Evolutionary conservation across 1,140 invertebrate genomes (phyloP), one percentile per base, ranked within the genome.

Genomic region (Vanessa atalanta): DNA sequence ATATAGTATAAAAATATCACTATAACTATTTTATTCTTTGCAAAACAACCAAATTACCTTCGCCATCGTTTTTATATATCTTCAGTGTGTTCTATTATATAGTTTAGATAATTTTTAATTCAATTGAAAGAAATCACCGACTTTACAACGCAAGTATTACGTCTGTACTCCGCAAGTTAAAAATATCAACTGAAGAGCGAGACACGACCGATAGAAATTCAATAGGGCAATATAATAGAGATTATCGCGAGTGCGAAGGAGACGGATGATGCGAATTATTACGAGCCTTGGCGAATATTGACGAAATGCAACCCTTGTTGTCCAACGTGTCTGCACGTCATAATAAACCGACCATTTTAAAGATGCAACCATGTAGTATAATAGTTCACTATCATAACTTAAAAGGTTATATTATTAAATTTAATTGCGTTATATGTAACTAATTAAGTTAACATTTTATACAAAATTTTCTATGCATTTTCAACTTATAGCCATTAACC

Each of bases 101-200:
- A 70, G 68, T 75, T 53, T 67, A 70, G 61, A 72, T 66, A 68
- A 70, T 86, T 83, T 84, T 88, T 79, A 83, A 88, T 82, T 84
- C 79, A 80, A 83, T 84, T 86, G 81, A 72, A 83, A 87, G 83
- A 85, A 86, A 82, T 79, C 86, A 88, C 84, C 72, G 81, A 75
- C 72, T 73, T 71, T 67, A 73, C 61, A 76, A 68, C 43, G 68
- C 53, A 68, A 68, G 69, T 69, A 63, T 76, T 65, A 88, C 88
- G 84, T 85, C 79, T 75, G 47, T 80, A 83, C 79, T 64, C 53
- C 65, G 55, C 75, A 79, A 85, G 82, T 73, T 87, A 89, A 84
- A 91, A 90, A 89, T 91, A 89, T 78, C 74, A 83, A 90, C 88
- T 90, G 85, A 80, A 75, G 77, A 76, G 79, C 57, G 75, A 78